Evolutionary conservation across 92 coral and sea anemone species (phyloP), one percentile per base, ranked within the genome.

Genomic region (Muricea muricata): DNA sequence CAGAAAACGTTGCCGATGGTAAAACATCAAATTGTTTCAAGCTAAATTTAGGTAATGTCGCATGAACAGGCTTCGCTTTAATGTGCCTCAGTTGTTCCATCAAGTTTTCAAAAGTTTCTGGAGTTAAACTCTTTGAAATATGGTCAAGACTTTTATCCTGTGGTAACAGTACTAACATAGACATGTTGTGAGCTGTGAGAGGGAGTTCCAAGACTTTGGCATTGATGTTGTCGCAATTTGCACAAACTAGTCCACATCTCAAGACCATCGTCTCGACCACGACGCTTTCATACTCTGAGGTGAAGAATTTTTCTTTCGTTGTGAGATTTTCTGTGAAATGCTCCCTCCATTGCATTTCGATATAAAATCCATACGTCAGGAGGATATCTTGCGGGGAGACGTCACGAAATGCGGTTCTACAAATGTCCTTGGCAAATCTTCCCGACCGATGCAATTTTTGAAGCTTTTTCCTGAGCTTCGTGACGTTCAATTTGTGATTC

Each of bases 131-230:
- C 14, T 37, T n/a, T 24, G 61, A 35, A 41, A 78, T 20, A 12
- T 33, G 12, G n/a, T 24, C 71, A 17, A 78, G 4, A 15, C 83
- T 78, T 32, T 78, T 57, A 7, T 78, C 70, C 18, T 30, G 12
- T 15, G 83, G 83, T 33, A 78, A 20, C 56, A 18, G 58, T 11
- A 78, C 39, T 33, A 78, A 20, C 70, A 58, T 10, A 58, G 52
- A 11, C 83, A 78, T 78, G 69, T 78, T 57, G 24, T 40, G 71
- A n/a, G 83, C 83, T 41, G 83, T 78, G 18, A 78, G 70, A 3
- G 83, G 83, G 21, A 78, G 50, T 58, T 78, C 32, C 18, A 78
- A 5, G 0, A 78, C 71, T 0, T 14, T 33, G 21, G 83, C 71
- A 14, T 40, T 61, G 29, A 78, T 31, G 48, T 15, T 34, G 54